Evolutionary conservation across 2,888 invertebrate genomes (phyloP).

Genomic region (Erebia palarica): DNA sequence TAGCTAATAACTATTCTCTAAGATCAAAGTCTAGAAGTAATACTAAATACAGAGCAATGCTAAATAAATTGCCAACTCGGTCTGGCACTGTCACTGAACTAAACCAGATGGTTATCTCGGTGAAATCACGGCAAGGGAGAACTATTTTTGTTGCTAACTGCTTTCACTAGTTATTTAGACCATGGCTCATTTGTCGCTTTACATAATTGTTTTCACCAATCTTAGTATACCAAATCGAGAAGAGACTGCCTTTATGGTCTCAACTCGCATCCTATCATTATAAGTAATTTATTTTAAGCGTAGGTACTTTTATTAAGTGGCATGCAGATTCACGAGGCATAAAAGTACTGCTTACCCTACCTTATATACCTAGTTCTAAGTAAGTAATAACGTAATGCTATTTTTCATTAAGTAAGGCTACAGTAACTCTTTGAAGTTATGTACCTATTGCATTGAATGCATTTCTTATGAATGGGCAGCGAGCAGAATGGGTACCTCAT

Average conservation of each 20-base stretch:
- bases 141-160: constrained; percentile 54
- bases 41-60: constrained; percentile 31
- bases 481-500: constrained; percentile 22
- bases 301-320: too few species aligned
- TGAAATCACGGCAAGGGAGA: constrained; percentile 66
- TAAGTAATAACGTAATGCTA: background rate
- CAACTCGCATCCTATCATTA: background rate
- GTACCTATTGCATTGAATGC: constrained; percentile 2
- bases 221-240: too few species aligned
- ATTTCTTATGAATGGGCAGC: constrained; percentile 25
- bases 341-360: background rate
- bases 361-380: too few species aligned
- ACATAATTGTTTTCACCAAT: constrained; percentile 18
- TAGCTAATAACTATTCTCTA: constrained; percentile 46
- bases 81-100: constrained; percentile 58
- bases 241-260: too few species aligned
- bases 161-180: constrained; percentile 60
- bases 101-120: constrained; percentile 62
- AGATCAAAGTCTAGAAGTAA: constrained; percentile 57
- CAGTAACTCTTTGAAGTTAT: background rate
- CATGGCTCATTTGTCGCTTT: constrained; percentile 13
- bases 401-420: background rate
- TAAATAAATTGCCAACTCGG: constrained; percentile 63
- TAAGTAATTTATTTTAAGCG: too few species aligned
- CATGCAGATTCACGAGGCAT: too few species aligned